Percentiles rank a stretch among this genome's conserved stretches.
phyloP scores from a whole-genome alignment of 2,888 invertebrate species.

The Epirrhoe tristata region DNA sequence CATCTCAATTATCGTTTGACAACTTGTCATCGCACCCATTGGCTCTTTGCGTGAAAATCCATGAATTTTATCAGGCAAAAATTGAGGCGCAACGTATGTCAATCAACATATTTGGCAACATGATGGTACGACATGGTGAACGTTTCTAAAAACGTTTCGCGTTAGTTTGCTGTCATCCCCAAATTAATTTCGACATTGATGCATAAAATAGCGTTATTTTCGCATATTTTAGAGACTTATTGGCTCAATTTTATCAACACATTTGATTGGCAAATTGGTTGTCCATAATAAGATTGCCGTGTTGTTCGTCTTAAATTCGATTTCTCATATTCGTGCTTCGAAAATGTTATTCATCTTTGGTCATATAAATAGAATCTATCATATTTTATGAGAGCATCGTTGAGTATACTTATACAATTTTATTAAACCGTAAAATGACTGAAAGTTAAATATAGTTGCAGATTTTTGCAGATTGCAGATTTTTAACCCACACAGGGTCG shows the following conservation, averaged over 20 bases:
- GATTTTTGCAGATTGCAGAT: too few relatives aligned
- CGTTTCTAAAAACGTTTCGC: too few relatives aligned
- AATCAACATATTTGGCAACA: too few relatives aligned
- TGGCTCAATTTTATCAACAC: slow-evolving; percentile 12
- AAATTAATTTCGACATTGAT: too few relatives aligned
- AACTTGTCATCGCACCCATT: neutral
- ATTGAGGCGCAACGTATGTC: neutral
- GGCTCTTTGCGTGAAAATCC: neutral
- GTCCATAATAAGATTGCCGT: slow-evolving; percentile 10
- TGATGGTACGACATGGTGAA: too few relatives aligned
- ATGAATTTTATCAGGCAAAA: neutral
- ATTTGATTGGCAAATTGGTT: slow-evolving; percentile 2
- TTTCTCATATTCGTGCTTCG: slow-evolving; percentile 6
- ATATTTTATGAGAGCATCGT: neutral
- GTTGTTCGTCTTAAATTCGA: slow-evolving; percentile 11
- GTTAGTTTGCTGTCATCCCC: too few relatives aligned
- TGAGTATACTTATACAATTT: neutral
- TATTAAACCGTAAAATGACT: slow-evolving; percentile 5
- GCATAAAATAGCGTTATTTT: neutral
- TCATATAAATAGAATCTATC: slow-evolving; percentile 1
- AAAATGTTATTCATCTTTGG: slow-evolving; percentile 7
- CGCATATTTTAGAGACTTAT: neutral
- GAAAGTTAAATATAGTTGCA: neutral
- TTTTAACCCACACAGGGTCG: slow-evolving; percentile 2
- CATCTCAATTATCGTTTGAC: slow-evolving; percentile 16